Base-by-base conservation (phyloP, 35 echinoderm and acorn worm species). In the Heliocidaris erythrogramma region DNA sequence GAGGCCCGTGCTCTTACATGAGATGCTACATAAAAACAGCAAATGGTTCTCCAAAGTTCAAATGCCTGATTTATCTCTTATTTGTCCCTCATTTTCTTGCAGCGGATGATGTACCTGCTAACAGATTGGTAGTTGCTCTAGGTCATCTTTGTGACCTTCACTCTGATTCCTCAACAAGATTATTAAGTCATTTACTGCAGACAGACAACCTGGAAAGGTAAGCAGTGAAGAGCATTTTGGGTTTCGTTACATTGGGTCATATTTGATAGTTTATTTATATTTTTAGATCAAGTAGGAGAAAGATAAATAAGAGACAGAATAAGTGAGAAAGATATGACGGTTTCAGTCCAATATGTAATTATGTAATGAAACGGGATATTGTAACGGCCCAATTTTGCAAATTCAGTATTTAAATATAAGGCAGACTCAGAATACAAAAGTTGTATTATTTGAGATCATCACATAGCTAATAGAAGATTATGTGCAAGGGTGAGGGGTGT, bases 151-250 rank as follows among this genome's bases (percentile, higher is more conserved):
- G 91, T 92, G 91, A 92, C 50, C 91, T 92, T 11, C 91, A 92
- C 13, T 92, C 91, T 21, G 91, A 92, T 27, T 52, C 91, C 47
- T 92, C 91, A 9, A 92, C 91, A 10, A 32, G 32, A 48, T 16
- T 92, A 18, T 30, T 92, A 27, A 92, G 91, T 29, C 91, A 92
- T 48, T 59, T 92, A 59, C 49, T 92, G 91, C 91, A 92, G 91
- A 92, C 91, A 49, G 91, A 92, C 31, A 92, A 92, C 50, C 91
- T 92, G 18, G 91, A 92, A 92, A 92, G 91, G 91, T 89, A 89
- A 89, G 31, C 30, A 89, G 31, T 89, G 2, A 7, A 27, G 65
- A 78, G 18, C 27, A 21, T 18, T 4, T 78, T 78, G 65, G 27
- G 65, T 78, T 78, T 27, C 5, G 21, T 21, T 7, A 78, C 27